Conservation (phyloP, 2,888 invertebrate species). For the Phymatocera aterrima region DNA sequence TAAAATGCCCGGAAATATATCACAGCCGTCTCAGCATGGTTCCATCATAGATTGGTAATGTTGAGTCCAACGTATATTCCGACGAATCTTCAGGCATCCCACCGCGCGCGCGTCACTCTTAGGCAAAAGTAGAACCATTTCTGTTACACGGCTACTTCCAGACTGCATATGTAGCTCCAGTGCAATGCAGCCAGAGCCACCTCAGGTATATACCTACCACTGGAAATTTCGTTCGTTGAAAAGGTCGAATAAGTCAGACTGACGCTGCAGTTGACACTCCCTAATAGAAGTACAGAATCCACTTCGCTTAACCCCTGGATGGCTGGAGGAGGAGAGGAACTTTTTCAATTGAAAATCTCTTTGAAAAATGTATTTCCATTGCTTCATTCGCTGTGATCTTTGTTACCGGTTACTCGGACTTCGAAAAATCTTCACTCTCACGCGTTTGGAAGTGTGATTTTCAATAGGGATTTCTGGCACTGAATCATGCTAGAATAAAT, state of each 20-base stretch:
- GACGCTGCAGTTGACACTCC: conserved; percentile 45
- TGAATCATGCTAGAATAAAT: not conserved
- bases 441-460: not conserved
- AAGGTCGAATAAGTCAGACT: conserved; percentile 40
- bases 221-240: conserved; percentile 38
- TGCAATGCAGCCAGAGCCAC: no score
- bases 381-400: no score
- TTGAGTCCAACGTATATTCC: not conserved
- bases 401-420: no score
- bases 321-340: not conserved
- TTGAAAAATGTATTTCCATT: no score
- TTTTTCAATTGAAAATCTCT: conserved; percentile 4
- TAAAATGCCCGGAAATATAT: not conserved
- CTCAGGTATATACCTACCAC: not conserved
- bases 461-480: not conserved
- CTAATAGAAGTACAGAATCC: conserved; percentile 43
- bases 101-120: conserved; percentile 1
- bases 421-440: not conserved
- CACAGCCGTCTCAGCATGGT: not conserved
- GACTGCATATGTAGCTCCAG: conserved; percentile 18
- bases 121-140: conserved; percentile 30
- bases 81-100: conserved; percentile 10
- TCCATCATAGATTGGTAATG: not conserved
- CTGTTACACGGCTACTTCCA: not conserved
- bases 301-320: conserved; percentile 10